Evolutionary conservation across 2,113 vertebrate species (phyloP).

Genomic region (human): GRCh38 chr7:138787501-138788000

Average conservation of each 20-base stretch:
- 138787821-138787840: too few relatives aligned
- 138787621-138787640: not conserved
- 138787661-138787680: not conserved
- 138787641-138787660: not conserved
- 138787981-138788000: not conserved
- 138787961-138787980: not conserved
- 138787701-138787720: not conserved
- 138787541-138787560: not conserved
- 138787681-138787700: not conserved
- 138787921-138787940: too few relatives aligned
- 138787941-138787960: not conserved
- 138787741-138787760: too few relatives aligned
- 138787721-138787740: too few relatives aligned
- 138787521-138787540: not conserved
- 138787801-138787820: too few relatives aligned
- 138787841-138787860: too few relatives aligned
- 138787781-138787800: too few relatives aligned
- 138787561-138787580: not conserved
- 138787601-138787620: not conserved
- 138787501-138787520: not conserved
- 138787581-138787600: not conserved
- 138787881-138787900: too few relatives aligned
- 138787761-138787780: too few relatives aligned
- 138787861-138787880: too few relatives aligned
- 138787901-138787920: too few relatives aligned